Conservation (phyloP, 2,797 vertebrate genomes). For the Propithecus perrieri region DNA sequence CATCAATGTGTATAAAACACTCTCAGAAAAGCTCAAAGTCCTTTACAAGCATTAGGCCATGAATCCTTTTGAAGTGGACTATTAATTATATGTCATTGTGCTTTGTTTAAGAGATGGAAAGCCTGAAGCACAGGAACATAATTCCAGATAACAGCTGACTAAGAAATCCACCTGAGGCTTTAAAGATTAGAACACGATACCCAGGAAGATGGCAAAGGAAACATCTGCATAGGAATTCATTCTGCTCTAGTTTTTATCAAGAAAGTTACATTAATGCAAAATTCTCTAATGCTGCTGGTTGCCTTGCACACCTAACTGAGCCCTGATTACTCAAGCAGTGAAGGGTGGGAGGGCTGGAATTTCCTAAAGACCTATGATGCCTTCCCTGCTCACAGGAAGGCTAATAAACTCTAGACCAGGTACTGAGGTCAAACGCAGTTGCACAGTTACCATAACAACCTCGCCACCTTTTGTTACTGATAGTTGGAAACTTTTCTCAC, state of each 20-base stretch:
- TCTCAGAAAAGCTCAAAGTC: constrained; percentile 59
- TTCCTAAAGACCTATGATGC: not conserved
- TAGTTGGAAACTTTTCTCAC: not conserved
- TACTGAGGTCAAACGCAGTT: not conserved
- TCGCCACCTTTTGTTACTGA: not conserved
- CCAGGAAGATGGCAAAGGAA: not conserved
- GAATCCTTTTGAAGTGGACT: constrained; percentile 67
- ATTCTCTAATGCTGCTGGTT: not conserved
- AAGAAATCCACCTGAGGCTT: constrained; percentile 45
- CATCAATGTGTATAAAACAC: constrained; percentile 54
- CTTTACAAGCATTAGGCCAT: constrained; percentile 67
- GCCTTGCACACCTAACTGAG: not conserved
- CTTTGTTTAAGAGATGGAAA: constrained; percentile 52
- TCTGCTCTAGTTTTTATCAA: not conserved
- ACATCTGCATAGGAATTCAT: not conserved
- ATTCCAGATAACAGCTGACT: constrained; percentile 57
- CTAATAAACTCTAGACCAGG: not conserved
- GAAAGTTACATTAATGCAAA: not conserved
- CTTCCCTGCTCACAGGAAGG: not conserved
- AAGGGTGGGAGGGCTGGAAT: not conserved
- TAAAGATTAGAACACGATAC: constrained; percentile 20
- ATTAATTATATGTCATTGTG: constrained; percentile 63
- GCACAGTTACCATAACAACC: not conserved
- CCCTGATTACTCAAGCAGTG: not conserved
- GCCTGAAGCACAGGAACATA: constrained; percentile 25